These are phyloP conservation scores for Drosophila ustulata DNA, from an alignment of 2,888 invertebrate species.

Conservation along the genomic window DNA sequence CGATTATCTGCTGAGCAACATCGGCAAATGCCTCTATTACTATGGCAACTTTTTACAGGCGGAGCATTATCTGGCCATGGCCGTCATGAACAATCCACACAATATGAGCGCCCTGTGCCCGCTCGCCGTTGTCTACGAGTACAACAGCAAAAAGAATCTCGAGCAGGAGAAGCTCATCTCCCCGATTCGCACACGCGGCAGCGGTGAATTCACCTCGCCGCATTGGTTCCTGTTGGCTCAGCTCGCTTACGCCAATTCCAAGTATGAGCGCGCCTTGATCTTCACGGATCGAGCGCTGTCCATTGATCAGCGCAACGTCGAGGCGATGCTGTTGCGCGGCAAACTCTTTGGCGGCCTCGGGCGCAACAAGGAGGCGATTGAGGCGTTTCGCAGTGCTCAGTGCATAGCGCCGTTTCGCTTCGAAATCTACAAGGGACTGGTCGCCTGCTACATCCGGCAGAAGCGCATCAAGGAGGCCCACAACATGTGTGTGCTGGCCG, in stretches of 20 bases:
- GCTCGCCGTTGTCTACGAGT: constrained; percentile 87
- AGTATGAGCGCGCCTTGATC: constrained; percentile 89
- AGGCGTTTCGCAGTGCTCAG: constrained; percentile 78
- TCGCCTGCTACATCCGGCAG: constrained; percentile 90
- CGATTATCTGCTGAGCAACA: constrained; percentile 88
- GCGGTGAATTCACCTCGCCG: constrained; percentile 87
- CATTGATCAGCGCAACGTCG: constrained; percentile 88
- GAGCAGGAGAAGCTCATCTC: constrained; percentile 88
- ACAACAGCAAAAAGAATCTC: constrained; percentile 86
- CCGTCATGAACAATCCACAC: constrained; percentile 86
- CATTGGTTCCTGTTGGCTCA: constrained; percentile 92
- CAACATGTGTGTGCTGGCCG: constrained; percentile 89
- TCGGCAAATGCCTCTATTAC: constrained; percentile 91
- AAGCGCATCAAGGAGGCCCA: constrained; percentile 90
- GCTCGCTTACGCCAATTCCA: constrained; percentile 87
- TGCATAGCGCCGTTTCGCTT: constrained; percentile 82
- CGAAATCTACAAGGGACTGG: constrained; percentile 92
- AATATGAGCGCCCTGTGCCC: constrained; percentile 88
- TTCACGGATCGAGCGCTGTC: constrained; percentile 91
- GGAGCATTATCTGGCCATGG: constrained; percentile 85
- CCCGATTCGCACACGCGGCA: constrained; percentile 62
- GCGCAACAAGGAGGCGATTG: constrained; percentile 80
- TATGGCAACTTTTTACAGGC: constrained; percentile 90
- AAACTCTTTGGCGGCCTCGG: constrained; percentile 81
- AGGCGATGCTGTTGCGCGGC: constrained; percentile 90